A percentile compares a stretch with the other conserved stretches of the same genome.
phyloP scores from a whole-genome alignment of 2,113 vertebrate species.

The Glaucomys volans region DNA sequence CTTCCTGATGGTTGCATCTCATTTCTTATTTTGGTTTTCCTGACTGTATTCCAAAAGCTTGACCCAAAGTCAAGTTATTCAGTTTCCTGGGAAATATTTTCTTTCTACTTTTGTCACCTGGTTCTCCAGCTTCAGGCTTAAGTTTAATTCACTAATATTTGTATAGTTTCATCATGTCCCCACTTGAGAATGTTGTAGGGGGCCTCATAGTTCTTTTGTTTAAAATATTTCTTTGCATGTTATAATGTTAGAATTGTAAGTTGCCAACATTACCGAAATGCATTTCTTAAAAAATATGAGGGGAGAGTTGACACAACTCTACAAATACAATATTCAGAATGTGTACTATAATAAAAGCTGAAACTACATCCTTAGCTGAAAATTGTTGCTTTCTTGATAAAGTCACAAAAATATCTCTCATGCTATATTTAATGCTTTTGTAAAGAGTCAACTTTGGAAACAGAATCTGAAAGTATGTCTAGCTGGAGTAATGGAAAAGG shows the following conservation, averaged over 20 bases:
- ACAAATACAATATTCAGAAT: conserved; percentile 34
- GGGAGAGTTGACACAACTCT: conserved; percentile 10
- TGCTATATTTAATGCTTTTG: conserved; percentile 66
- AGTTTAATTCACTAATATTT: conserved; percentile 9
- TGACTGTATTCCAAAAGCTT: conserved; percentile 38
- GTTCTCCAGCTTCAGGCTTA: conserved; percentile 12
- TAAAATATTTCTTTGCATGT: background rate
- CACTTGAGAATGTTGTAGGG: background rate
- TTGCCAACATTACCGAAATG: background rate
- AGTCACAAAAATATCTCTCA: conserved; percentile 43
- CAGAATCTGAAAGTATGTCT: conserved; percentile 59
- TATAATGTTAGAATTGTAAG: conserved; percentile 7
- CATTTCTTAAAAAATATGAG: background rate
- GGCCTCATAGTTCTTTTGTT: background rate
- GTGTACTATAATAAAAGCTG: conserved; percentile 10
- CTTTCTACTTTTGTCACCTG: conserved; percentile 19
- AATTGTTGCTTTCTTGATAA: conserved; percentile 36
- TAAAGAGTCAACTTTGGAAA: conserved; percentile 65
- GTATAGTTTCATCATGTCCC: background rate
- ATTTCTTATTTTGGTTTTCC: conserved; percentile 60
- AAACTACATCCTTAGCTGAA: conserved; percentile 52
- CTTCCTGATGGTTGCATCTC: conserved; percentile 46
- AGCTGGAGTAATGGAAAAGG: conserved; percentile 57
- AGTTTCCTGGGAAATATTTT: conserved; percentile 48
- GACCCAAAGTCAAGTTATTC: conserved; percentile 52